Base-by-base conservation (phyloP, 2,888 invertebrate species). In the Hypsopygia costalis region DNA sequence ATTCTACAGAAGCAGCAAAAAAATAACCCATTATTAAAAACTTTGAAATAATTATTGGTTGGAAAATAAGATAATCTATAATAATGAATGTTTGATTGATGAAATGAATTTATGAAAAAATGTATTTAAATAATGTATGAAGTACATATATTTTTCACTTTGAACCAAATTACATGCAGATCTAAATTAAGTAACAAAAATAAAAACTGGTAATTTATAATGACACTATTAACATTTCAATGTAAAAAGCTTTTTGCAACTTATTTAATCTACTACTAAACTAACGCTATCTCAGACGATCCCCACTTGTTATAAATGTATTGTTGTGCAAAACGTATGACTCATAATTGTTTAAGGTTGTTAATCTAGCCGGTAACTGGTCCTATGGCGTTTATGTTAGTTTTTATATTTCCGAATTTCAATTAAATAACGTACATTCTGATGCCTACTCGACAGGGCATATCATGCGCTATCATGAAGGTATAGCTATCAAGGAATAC, bases 1-100 rank as follows among this genome's bases (percentile, higher is more conserved):
- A 94, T 93, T 94, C 96, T 96, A 91, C 58, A 81, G 78, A 77
- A 83, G 79, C 78, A 83, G 79, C 78, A 93, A 93, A 82, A 69
- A 81, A 80, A 79, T 74, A 70, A 70, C 74, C 72, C 71, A 65
- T 77, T 74, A 78, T 72, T 78, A 79, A 72, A 16, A 67, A 61
- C 38, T 39, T 43, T 41, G 32, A 41, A 47, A 44, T 28, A 42
- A 47, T 44, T 43, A 36, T 37, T 40, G 38, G 34, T 28, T 27
- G 34, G 35, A 30, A 16, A 41, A 37, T 30, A 32, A 40, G 16
- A 28, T 36, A 22, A n/a, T 11, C 16, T 27, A 34, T 42, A 16
- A n/a, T 38, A 32, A 27, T 33, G 28, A 30, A 37, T 37, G 30
- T n/a, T 30, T 31, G 29, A 29, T 31, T 37, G 30, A 22, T 37